A percentile compares a stretch with the other conserved stretches of the same genome.
These are phyloP conservation scores for Hemiscyllium ocellatum DNA, from an alignment of 2,113 vertebrate species.

Conservation along the genomic window DNA sequence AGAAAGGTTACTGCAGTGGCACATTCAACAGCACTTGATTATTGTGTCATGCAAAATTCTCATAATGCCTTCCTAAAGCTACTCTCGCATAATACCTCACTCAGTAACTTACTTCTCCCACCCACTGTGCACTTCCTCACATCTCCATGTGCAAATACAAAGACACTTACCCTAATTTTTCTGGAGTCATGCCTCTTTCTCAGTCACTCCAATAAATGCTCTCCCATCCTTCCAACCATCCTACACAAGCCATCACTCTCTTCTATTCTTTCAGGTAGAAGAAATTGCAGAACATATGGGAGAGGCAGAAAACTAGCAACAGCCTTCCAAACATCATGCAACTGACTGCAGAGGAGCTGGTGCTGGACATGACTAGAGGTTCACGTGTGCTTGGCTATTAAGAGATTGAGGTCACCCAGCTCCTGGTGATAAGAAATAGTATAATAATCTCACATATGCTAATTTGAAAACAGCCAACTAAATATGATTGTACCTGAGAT, in stretches of 20 bases:
- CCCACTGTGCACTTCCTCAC: too few relatives aligned
- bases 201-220: not conserved
- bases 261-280: not conserved
- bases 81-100: not conserved
- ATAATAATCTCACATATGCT: too few relatives aligned
- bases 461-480: not conserved
- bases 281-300: too few relatives aligned
- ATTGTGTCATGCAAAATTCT: not conserved
- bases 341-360: not conserved
- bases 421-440: not conserved
- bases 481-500: too few relatives aligned
- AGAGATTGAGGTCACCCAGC: not conserved
- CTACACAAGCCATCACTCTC: not conserved
- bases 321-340: not conserved
- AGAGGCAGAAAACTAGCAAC: not conserved
- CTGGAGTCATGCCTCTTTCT: not conserved
- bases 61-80: not conserved
- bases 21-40: not conserved
- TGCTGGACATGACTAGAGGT: not conserved
- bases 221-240: not conserved
- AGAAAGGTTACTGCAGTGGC: too few relatives aligned
- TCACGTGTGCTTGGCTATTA: not conserved
- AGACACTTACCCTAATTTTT: not conserved
- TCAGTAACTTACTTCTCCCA: not conserved
- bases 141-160: not conserved